These are phyloP conservation scores for Tragelaphus imberbis DNA, from an alignment of 2,113 vertebrate species.

Conservation along the genomic window DNA sequence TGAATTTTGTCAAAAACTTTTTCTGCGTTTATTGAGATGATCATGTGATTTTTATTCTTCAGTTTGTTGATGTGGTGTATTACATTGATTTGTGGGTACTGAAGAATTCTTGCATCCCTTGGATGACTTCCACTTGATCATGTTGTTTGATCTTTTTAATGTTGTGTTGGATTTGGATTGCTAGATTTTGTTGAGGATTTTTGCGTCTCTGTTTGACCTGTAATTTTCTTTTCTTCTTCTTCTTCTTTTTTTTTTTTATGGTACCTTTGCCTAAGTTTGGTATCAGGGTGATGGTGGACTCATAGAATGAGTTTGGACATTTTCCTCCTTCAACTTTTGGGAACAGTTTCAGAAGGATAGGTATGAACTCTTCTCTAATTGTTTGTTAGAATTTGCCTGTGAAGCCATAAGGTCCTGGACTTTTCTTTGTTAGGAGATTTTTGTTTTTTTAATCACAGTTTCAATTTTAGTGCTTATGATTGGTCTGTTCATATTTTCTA, in stretches of 20 bases:
- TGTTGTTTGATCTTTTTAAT: background rate
- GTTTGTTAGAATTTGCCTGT: background rate
- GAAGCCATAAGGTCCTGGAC: background rate
- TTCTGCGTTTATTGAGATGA: background rate
- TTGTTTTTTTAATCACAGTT: background rate
- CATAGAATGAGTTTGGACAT: background rate
- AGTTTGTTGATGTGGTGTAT: background rate
- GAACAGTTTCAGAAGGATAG: background rate
- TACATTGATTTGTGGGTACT: background rate
- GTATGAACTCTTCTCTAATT: background rate
- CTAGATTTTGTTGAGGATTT: background rate
- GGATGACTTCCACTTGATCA: background rate
- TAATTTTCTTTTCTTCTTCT: background rate
- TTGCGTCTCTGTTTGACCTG: background rate
- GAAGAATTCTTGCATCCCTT: background rate
- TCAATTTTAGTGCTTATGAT: background rate
- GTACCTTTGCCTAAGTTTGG: background rate
- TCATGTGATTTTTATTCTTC: background rate
- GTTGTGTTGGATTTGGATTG: background rate
- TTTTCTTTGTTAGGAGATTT: background rate
- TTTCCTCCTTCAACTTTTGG: background rate
- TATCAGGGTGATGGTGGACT: background rate
- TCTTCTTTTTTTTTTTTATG: background rate
- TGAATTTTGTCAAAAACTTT: background rate
- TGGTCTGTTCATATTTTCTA: background rate